phyloP scores from a whole-genome alignment of 2,113 vertebrate genomes.

The Mustela nigripes region DNA sequence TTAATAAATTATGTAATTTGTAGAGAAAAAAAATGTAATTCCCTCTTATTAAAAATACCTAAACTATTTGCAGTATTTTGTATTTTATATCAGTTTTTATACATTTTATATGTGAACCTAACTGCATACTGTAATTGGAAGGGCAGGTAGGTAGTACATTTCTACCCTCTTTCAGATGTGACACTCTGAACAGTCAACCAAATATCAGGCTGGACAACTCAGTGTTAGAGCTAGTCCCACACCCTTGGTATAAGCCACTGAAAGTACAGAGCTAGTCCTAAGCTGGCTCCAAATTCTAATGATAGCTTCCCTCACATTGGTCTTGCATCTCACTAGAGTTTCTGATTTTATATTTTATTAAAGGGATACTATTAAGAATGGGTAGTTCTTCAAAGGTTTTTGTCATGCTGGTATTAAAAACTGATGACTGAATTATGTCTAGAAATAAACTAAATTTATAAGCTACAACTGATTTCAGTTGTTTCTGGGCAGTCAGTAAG shows the following conservation, averaged over 20 bases:
- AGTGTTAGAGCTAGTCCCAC: neutral
- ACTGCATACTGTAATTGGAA: neutral
- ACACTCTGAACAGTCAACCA: neutral
- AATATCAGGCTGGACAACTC: neutral
- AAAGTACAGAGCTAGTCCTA: neutral
- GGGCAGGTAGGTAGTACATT: neutral
- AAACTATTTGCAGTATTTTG: neutral
- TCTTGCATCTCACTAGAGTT: neutral
- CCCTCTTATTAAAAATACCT: neutral
- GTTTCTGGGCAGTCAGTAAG: neutral
- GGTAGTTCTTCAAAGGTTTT: neutral
- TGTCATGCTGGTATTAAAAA: conserved; percentile 27
- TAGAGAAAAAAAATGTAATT: neutral
- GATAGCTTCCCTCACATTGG: neutral
- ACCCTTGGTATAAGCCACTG: neutral
- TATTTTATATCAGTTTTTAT: neutral
- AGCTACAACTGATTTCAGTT: neutral
- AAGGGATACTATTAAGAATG: conserved; percentile 21
- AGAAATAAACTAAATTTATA: conserved; percentile 20
- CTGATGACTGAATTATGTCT: neutral
- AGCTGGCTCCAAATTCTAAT: neutral
- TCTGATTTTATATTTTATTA: neutral
- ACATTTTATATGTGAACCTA: neutral
- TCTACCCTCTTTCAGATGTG: neutral
- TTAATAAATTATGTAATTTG: neutral